A percentile compares a stretch with the other conserved stretches of the same genome.
Conservation (phyloP, 2,113 vertebrate species). For the Oceanodroma tethys region DNA sequence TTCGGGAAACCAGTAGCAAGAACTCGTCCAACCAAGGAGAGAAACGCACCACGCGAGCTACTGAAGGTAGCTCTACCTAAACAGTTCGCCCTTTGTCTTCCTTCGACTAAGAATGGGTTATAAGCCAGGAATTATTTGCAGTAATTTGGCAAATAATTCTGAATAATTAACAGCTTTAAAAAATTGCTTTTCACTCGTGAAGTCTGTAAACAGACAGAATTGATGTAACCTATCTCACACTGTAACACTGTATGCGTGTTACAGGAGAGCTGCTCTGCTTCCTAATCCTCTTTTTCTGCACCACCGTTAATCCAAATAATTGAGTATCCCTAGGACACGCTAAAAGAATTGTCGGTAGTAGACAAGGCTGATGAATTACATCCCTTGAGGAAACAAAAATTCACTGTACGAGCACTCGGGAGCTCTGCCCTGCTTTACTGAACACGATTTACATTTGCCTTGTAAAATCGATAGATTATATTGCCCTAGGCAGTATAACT, state of each 20-base stretch:
- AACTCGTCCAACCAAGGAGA: background rate
- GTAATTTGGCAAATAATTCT: background rate
- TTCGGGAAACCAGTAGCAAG: background rate
- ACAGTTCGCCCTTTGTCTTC: conserved; percentile 2
- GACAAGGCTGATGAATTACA: background rate
- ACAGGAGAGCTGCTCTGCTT: background rate
- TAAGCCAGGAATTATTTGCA: background rate
- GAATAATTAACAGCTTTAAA: conserved; percentile 6
- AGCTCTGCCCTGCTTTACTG: background rate
- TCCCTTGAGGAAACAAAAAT: background rate
- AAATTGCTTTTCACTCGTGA: background rate
- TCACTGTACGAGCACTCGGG: background rate
- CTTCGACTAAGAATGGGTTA: background rate
- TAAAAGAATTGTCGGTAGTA: background rate
- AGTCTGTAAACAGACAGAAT: background rate
- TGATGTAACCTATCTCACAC: background rate
- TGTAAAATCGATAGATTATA: background rate
- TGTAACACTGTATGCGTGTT: fast-evolving
- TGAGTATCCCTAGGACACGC: background rate
- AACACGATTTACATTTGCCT: background rate
- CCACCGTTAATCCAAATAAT: background rate
- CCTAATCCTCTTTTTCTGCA: background rate
- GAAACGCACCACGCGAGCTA: background rate
- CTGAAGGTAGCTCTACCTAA: background rate
- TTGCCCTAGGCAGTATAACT: fast-evolving